Conservation (phyloP, 2,888 invertebrate genomes). For the Drosophila emarginata region DNA sequence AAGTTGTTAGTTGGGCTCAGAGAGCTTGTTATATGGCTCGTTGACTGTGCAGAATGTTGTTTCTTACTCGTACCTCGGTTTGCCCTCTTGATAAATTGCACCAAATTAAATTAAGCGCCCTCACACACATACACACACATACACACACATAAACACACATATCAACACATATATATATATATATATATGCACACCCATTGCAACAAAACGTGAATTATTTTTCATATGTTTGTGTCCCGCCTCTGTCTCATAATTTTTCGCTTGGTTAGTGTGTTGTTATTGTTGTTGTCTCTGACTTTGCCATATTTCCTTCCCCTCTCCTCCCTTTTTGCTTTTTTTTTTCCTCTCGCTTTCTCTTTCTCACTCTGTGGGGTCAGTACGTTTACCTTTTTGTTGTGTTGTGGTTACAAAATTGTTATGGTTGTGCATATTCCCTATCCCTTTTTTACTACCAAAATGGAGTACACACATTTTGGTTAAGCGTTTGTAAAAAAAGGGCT, state of each 20-base stretch:
- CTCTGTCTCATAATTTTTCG: conserved; percentile 59
- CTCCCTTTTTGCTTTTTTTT: conserved; percentile 21
- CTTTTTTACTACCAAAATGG: neutral
- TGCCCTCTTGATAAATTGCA: conserved; percentile 65
- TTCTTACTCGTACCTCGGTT: conserved; percentile 22
- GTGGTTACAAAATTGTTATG: conserved; percentile 69
- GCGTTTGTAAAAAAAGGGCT: no score
- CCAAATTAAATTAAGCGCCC: conserved; percentile 70
- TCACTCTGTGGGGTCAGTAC: conserved; percentile 44
- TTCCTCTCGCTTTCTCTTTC: neutral
- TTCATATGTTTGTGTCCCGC: conserved; percentile 57
- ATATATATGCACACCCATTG: conserved; percentile 19
- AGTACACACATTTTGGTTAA: neutral
- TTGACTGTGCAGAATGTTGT: conserved; percentile 50
- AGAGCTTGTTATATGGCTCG: conserved; percentile 61
- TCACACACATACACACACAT: conserved; percentile 25
- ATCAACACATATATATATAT: conserved; percentile 30
- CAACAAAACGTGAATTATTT: conserved; percentile 56
- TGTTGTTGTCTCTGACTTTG: conserved; percentile 21
- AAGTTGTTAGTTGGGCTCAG: conserved; percentile 14
- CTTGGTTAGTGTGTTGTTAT: neutral
- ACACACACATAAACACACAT: conserved; percentile 14
- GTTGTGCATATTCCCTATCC: conserved; percentile 10
- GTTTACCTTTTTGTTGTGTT: conserved; percentile 59
- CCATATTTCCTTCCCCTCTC: conserved; percentile 45